These are phyloP conservation scores for Myocastor coypus DNA, from an alignment of 2,113 vertebrate genomes.

Conservation along the genomic window DNA sequence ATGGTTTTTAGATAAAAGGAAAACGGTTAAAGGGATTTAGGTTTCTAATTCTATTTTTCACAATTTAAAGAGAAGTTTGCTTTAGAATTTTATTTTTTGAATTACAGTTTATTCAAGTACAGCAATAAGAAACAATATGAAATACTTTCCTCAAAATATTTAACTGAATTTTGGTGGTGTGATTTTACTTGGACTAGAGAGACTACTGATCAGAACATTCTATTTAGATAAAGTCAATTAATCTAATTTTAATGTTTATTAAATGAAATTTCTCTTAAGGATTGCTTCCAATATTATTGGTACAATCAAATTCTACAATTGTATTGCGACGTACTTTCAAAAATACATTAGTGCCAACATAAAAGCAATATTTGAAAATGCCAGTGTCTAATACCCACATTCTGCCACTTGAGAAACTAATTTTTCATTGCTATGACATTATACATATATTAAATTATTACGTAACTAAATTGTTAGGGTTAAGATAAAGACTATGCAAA, in stretches of 20 bases:
- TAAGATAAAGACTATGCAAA: not conserved
- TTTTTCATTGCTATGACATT: not conserved
- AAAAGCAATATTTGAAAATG: not conserved
- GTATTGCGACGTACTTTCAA: not conserved
- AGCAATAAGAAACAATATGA: not conserved
- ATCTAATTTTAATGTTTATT: not conserved
- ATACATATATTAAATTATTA: not conserved
- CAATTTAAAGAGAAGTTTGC: not conserved
- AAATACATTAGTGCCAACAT: not conserved
- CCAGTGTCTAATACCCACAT: not conserved
- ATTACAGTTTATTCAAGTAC: not conserved
- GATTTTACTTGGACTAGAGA: not conserved
- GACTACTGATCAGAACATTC: not conserved
- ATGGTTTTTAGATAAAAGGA: not conserved
- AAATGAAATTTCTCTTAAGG: not conserved
- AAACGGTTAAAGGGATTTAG: not conserved
- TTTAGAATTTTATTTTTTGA: not conserved
- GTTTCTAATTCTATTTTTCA: not conserved
- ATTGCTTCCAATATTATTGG: not conserved
- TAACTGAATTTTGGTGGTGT: not conserved
- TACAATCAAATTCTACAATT: not conserved
- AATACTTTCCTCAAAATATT: not conserved
- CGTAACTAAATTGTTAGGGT: not conserved
- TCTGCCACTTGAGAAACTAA: not conserved
- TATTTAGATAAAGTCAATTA: not conserved